phyloP scores from a whole-genome alignment of 1,140 invertebrate genomes.

The Aphelinus atriplicis region DNA sequence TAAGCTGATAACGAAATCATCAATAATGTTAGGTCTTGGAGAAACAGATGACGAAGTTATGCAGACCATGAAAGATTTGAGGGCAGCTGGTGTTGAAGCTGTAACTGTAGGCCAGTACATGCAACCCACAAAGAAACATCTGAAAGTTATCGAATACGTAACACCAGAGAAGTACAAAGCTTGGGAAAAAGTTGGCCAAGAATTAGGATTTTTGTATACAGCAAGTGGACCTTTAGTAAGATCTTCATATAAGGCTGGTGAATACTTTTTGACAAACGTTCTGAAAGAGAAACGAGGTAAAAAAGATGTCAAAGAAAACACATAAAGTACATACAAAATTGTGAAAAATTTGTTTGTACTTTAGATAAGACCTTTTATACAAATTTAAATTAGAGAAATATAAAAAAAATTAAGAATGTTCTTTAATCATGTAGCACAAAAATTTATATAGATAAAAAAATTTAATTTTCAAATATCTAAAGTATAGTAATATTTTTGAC shows the following conservation, averaged over 20 bases:
- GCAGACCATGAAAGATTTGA: slow-evolving; percentile 87
- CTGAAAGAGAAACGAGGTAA: slow-evolving; percentile 68
- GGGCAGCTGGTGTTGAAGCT: slow-evolving; percentile 87
- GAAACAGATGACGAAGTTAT: slow-evolving; percentile 92
- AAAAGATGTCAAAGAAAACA: slow-evolving; percentile 35
- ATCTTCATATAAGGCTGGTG: slow-evolving; percentile 97
- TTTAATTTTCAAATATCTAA: neutral
- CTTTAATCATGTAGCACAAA: neutral
- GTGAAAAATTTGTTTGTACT: neutral
- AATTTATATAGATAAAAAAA: slow-evolving; percentile 9
- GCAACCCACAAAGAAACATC: slow-evolving; percentile 97
- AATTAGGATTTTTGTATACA: slow-evolving; percentile 95
- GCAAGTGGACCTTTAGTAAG: slow-evolving; percentile 97
- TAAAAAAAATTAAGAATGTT: slow-evolving; percentile 39
- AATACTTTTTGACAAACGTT: slow-evolving; percentile 88
- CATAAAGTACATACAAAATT: neutral
- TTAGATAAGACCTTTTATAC: neutral
- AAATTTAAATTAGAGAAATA: neutral
- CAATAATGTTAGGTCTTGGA: slow-evolving; percentile 97
- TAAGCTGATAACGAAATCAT: slow-evolving; percentile 94
- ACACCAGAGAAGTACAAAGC: slow-evolving; percentile 94
- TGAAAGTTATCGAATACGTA: slow-evolving; percentile 97
- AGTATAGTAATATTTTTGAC: too few species aligned
- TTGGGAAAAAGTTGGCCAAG: slow-evolving; percentile 87
- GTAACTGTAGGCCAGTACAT: slow-evolving; percentile 99